These are phyloP conservation scores for Propithecus coquereli DNA, from an alignment of 2,113 vertebrate species.

Conservation along the genomic window DNA sequence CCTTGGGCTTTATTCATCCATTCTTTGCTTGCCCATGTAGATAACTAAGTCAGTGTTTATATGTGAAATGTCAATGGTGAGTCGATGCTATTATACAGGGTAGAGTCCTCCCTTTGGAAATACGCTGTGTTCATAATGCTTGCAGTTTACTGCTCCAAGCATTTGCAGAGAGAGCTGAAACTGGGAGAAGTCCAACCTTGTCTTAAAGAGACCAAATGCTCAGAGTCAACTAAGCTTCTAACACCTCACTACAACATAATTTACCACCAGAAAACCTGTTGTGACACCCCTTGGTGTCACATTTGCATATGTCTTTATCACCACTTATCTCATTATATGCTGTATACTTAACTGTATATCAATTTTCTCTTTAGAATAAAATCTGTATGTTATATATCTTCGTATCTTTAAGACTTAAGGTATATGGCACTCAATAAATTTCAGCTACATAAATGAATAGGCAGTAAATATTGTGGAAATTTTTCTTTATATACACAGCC, in stretches of 20 bases:
- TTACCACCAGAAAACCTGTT: background rate
- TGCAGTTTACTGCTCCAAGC: background rate
- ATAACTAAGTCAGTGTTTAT: constrained; percentile 38
- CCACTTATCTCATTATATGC: background rate
- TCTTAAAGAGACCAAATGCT: constrained; percentile 6
- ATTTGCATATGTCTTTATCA: background rate
- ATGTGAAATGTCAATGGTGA: background rate
- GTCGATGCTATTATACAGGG: background rate
- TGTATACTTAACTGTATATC: background rate
- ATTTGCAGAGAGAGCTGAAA: background rate
- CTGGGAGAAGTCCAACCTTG: background rate
- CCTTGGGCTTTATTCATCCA: background rate
- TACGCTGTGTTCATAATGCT: background rate
- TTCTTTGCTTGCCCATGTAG: background rate
- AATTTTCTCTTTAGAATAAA: background rate
- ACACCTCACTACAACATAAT: background rate
- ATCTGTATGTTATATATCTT: background rate
- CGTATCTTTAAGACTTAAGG: background rate
- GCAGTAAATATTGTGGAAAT: background rate
- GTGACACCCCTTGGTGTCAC: accelerated
- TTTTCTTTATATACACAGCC: background rate
- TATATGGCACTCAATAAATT: background rate
- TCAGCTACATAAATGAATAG: background rate
- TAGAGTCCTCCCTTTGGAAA: background rate
- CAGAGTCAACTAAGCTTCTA: background rate